Evolutionary conservation across 2,888 invertebrate genomes (phyloP).

Genomic region (Clusia tigrina): DNA sequence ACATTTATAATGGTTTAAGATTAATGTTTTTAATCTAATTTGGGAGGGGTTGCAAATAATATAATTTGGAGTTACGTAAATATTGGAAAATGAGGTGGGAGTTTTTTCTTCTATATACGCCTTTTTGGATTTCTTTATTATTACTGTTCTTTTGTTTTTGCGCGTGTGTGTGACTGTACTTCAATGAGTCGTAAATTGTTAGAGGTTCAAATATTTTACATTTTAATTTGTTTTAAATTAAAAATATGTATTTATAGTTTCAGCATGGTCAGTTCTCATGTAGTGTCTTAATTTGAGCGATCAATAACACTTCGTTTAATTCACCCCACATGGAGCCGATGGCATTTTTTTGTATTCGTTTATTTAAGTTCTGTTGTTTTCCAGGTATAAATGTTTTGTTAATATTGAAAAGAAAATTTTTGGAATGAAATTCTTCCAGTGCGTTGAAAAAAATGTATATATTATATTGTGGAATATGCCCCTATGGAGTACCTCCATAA

Average conservation of each 20-base stretch:
- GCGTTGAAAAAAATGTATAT: too few relatives aligned
- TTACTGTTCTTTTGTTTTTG: constrained; percentile 46
- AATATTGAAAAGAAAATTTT: background rate
- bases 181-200: constrained; percentile 32
- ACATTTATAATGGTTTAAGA: constrained; percentile 15
- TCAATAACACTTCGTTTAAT: constrained; percentile 17
- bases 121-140: constrained; percentile 32
- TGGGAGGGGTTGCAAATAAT: background rate
- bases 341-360: constrained; percentile 1
- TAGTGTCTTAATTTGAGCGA: background rate
- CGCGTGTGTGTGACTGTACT: constrained; percentile 57
- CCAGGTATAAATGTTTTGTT: background rate
- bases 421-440: too few relatives aligned
- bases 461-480: too few relatives aligned
- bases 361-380: background rate
- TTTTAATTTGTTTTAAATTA: background rate
- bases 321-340: background rate
- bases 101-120: constrained; percentile 24
- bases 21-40: constrained; percentile 4
- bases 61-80: constrained; percentile 50
- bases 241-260: background rate
- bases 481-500: constrained; percentile 25
- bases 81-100: constrained; percentile 40
- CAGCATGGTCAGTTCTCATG: background rate
- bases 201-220: constrained; percentile 1